Evolutionary conservation across 2,797 vertebrate genomes (phyloP), one percentile per base, ranked within the genome.

Genomic region (Falco naumanni): DNA sequence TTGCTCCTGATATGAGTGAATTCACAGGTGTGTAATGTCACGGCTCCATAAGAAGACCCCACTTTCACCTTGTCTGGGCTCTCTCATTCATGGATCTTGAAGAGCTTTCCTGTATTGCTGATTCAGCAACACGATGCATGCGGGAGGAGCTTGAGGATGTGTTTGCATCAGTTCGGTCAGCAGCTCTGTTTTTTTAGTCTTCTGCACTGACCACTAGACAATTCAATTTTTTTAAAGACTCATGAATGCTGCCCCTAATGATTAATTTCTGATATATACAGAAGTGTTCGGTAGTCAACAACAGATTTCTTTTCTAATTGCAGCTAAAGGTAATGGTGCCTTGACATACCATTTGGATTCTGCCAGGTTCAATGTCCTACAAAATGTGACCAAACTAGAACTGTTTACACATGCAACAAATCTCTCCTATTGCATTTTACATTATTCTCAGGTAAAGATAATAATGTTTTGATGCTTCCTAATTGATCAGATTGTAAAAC

Each of bases 321-420:
- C 45, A 80, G 22, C 2, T 9, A 4, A 34, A 72, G 26, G n/a
- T 78, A 84, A 75, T 71, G 54, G 31, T 0, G 0, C 26, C 76
- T 86, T 47, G 41, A 84, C 41, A 74, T 31, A 43, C 5, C 9
- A 2, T 48, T 88, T 65, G 47, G 28, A 37, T 86, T 85, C 61
- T 78, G 63, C 18, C 26, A 72, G 21, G 10, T 70, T 83, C 3
- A 2, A 64, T 51, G 39, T 50, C 43, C n/a, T 64, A 51, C 10
- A 82, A 87, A 84, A 54, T 5, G 5, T 39, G 41, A 29, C 63
- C 75, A 53, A 72, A 88, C 26, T 21, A 34, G 43, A 80, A 31
- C 26, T 34, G 21, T n/a, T 47, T 17, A 45, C 68, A 45, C 22
- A 34, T 16, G 7, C 0, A 0, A 25, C 28, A 57, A n/a, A 13